A percentile compares a stretch with the other conserved stretches of the same genome.
Evolutionary conservation across 2,113 vertebrate species (phyloP).

Genomic region (Pachycephala philippinensis): DNA sequence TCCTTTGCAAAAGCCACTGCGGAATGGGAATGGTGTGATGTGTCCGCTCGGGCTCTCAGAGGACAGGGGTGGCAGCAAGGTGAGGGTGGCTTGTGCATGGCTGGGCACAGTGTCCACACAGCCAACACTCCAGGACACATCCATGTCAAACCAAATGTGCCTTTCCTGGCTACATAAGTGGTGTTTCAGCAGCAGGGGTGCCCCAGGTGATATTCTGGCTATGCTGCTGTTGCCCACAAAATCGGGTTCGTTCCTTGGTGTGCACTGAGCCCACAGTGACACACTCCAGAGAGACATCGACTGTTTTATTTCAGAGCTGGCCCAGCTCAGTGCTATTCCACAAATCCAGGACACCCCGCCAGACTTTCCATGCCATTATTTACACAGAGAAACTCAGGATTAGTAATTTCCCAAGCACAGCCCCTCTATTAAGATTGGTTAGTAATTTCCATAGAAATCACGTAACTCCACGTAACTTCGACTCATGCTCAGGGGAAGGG

Average conservation of each 20-base stretch:
- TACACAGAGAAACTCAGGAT: background rate
- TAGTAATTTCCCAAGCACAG: background rate
- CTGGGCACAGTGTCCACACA: accelerated
- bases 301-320: background rate
- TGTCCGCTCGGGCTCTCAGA: accelerated
- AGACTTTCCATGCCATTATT: background rate
- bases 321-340: background rate
- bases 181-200: background rate
- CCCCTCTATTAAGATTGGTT: background rate
- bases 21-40: background rate
- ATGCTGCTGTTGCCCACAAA: background rate
- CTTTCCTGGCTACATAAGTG: background rate
- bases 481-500: background rate
- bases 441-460: background rate
- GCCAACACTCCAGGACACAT: background rate
- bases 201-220: background rate
- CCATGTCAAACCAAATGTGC: background rate
- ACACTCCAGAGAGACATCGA: accelerated
- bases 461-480: accelerated
- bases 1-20: background rate
- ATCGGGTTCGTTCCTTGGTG: accelerated
- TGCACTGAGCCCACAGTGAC: accelerated
- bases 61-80: background rate
- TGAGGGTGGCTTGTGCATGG: background rate
- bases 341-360: background rate